Evolutionary conservation across 2,113 vertebrate genomes (phyloP).

Genomic region (Calyptommatus sinebrachiatus): DNA sequence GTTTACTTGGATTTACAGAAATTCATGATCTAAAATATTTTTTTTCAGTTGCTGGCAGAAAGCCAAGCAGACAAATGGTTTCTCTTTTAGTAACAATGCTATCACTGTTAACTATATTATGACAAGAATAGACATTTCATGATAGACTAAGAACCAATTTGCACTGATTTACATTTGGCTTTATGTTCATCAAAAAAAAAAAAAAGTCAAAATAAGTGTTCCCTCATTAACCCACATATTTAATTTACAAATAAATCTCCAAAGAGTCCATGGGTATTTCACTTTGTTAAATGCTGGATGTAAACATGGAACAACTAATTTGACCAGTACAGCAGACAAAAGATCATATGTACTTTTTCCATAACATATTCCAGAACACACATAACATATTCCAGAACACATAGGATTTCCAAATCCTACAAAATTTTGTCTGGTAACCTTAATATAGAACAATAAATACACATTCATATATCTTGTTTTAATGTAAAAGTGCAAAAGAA

Average conservation of each 20-base stretch:
- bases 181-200: not conserved
- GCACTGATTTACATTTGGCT: not conserved
- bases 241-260: no score
- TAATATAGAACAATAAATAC: conserved; percentile 10
- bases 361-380: no score
- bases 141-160: not conserved
- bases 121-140: not conserved
- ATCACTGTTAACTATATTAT: not conserved
- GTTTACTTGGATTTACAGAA: not conserved
- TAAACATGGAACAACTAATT: not conserved
- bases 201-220: not conserved
- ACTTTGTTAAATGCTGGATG: not conserved
- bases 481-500: conserved; percentile 5
- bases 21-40: not conserved
- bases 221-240: not conserved
- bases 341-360: no score
- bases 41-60: not conserved
- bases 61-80: not conserved
- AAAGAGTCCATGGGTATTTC: not conserved
- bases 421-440: not conserved
- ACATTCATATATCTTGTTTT: conserved; percentile 15
- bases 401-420: no score
- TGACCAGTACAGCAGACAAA: no score
- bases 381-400: no score
- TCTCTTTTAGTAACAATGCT: not conserved